phyloP scores from a whole-genome alignment of 2,888 invertebrate genomes.

The Nasonia oneida region DNA sequence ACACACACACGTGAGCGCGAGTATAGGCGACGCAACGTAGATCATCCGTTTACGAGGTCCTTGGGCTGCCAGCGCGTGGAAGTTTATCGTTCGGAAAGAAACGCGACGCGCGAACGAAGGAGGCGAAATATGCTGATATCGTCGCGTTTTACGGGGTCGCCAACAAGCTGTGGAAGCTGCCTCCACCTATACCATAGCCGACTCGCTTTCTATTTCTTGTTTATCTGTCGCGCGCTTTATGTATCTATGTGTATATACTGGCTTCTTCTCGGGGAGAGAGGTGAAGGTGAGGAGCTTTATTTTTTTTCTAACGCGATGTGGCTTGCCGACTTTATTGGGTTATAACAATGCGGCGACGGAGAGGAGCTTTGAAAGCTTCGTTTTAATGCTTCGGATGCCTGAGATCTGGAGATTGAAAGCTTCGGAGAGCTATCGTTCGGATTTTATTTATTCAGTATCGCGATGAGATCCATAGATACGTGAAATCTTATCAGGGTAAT shows the following conservation, averaged over 20 bases:
- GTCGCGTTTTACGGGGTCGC: slow-evolving; percentile 47
- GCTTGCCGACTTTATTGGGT: slow-evolving; percentile 38
- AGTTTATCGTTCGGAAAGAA: slow-evolving; percentile 62
- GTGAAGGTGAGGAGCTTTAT: neutral
- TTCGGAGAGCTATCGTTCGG: neutral
- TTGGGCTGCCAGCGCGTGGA: slow-evolving; percentile 3
- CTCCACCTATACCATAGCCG: slow-evolving; percentile 16
- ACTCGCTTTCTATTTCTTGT: slow-evolving; percentile 57
- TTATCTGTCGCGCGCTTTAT: slow-evolving; percentile 43
- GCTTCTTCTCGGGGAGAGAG: neutral
- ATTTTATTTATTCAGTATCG: neutral
- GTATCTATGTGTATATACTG: neutral
- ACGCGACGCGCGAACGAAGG: slow-evolving; percentile 15
- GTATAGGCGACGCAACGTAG: slow-evolving; percentile 10
- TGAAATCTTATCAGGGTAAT: too few relatives aligned
- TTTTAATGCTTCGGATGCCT: slow-evolving; percentile 18
- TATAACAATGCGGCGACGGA: slow-evolving; percentile 33
- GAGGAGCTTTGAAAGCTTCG: neutral
- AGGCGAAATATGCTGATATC: slow-evolving; percentile 61
- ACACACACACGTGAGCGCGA: neutral
- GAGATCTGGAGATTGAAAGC: slow-evolving; percentile 16
- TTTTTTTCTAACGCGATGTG: slow-evolving; percentile 19
- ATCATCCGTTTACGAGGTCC: slow-evolving; percentile 62
- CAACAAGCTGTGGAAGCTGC: slow-evolving; percentile 53
- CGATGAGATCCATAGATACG: too few relatives aligned